Percentiles rank a stretch among this genome's conserved stretches.
Evolutionary conservation across 2,888 invertebrate genomes (phyloP).

Genomic region (Standfussiana lucernea): DNA sequence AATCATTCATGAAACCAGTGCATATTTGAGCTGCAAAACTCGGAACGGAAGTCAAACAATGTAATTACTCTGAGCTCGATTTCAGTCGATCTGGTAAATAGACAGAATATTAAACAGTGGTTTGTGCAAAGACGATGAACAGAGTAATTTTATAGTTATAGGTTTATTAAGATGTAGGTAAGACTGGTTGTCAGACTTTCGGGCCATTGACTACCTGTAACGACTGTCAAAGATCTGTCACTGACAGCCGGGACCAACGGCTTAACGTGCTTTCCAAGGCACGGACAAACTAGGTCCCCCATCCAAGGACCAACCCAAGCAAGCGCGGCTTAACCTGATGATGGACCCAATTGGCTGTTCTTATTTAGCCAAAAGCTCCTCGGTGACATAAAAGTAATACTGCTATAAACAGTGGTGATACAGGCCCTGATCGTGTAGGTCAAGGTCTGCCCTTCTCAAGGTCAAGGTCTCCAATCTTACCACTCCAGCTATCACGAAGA

Average conservation of each 20-base stretch:
- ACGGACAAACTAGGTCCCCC: no score
- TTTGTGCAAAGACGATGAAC: background rate
- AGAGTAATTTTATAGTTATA: no score
- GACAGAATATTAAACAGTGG: background rate
- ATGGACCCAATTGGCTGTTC: background rate
- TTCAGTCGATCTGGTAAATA: background rate
- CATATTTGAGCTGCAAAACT: constrained; percentile 11
- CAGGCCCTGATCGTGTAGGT: background rate
- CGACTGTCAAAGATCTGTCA: no score
- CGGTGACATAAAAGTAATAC: background rate
- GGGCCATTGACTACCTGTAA: no score
- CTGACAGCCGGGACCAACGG: no score
- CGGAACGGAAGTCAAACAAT: background rate
- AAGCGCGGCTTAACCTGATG: background rate
- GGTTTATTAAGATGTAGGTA: no score
- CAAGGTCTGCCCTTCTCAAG: background rate
- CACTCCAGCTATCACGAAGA: constrained; percentile 15
- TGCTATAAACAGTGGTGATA: background rate
- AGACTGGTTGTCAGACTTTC: no score
- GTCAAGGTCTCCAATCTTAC: no score
- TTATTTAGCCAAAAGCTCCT: background rate
- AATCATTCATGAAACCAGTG: background rate
- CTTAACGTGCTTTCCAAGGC: no score
- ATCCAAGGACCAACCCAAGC: no score
- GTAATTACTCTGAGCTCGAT: background rate